phyloP scores from a whole-genome alignment of 2,797 vertebrate genomes.

The Acipenser oxyrinchus region DNA sequence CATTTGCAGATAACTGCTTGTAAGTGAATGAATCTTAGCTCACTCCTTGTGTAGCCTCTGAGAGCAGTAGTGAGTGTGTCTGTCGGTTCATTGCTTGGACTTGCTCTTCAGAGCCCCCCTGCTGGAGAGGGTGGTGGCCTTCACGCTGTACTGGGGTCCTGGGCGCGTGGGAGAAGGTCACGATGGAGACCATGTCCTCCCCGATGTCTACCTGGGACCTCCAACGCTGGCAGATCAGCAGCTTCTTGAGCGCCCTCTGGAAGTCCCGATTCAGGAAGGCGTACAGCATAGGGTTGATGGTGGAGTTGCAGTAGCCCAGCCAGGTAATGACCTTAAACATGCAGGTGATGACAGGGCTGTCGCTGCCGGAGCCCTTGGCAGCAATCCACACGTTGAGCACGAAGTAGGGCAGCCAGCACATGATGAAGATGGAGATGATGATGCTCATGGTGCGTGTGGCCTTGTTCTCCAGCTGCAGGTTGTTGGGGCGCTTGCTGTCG shows the following conservation, averaged over 20 bases:
- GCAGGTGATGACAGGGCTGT: constrained; percentile 26
- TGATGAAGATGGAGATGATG: constrained; percentile 48
- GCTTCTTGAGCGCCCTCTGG: constrained; percentile 49
- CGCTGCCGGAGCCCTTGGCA: constrained; percentile 27
- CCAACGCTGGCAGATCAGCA: constrained; percentile 44
- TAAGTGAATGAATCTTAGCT: too few relatives aligned
- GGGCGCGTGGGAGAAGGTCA: constrained; percentile 53
- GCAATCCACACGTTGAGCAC: constrained; percentile 51
- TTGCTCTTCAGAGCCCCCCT: constrained; percentile 2
- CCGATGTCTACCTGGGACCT: constrained; percentile 45
- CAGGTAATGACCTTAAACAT: constrained; percentile 57
- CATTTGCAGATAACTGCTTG: too few relatives aligned
- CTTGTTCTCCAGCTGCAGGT: constrained; percentile 57
- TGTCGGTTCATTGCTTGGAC: neutral
- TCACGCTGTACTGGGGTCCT: constrained; percentile 33
- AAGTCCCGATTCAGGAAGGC: constrained; percentile 57
- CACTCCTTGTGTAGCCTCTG: too few relatives aligned
- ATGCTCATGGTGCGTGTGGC: constrained; percentile 54
- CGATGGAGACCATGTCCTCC: constrained; percentile 56
- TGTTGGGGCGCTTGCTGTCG: constrained; percentile 52
- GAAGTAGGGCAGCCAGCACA: constrained; percentile 56
- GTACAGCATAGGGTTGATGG: constrained; percentile 56
- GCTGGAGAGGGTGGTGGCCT: neutral
- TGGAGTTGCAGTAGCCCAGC: constrained; percentile 57
- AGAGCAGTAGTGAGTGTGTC: too few relatives aligned